These are phyloP conservation scores for Megaustenia siamemsis DNA, from an alignment of 2,888 invertebrate genomes.

Conservation along the genomic window DNA sequence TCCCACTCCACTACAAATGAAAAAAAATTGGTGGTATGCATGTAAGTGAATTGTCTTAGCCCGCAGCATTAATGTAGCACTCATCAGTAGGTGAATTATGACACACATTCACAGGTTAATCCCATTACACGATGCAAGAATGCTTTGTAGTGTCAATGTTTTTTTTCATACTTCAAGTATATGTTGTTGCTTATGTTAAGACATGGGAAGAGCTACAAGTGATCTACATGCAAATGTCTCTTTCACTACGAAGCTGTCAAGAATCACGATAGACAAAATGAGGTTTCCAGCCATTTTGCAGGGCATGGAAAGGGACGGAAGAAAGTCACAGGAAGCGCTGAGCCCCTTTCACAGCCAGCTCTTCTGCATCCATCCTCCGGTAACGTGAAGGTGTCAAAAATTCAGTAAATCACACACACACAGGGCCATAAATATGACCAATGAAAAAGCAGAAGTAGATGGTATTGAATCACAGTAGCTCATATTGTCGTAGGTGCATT, in stretches of 20 bases:
- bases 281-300: conserved; percentile 50
- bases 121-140: too few relatives aligned
- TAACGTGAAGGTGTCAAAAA: conserved; percentile 12
- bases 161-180: too few relatives aligned
- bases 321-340: conserved; percentile 52
- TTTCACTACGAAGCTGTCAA: background rate
- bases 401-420: conserved; percentile 41
- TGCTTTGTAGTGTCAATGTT: too few relatives aligned
- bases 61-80: too few relatives aligned
- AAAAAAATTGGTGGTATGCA: too few relatives aligned
- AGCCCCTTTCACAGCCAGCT: conserved; percentile 50
- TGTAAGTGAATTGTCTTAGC: too few relatives aligned
- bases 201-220: too few relatives aligned
- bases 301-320: conserved; percentile 51
- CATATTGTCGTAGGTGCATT: conserved; percentile 99
- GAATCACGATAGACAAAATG: conserved; percentile 24
- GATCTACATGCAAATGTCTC: too few relatives aligned
- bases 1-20: too few relatives aligned
- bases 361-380: conserved; percentile 51
- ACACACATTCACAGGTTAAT: too few relatives aligned
- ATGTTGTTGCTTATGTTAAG: too few relatives aligned
- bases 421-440: conserved; percentile 44
- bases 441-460: conserved; percentile 57
- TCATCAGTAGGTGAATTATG: too few relatives aligned
- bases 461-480: conserved; percentile 89